A percentile compares a stretch with the other conserved stretches of the same genome.
Evolutionary conservation across 2,113 vertebrate species (phyloP).

Genomic region (Bostrychus sinensis): DNA sequence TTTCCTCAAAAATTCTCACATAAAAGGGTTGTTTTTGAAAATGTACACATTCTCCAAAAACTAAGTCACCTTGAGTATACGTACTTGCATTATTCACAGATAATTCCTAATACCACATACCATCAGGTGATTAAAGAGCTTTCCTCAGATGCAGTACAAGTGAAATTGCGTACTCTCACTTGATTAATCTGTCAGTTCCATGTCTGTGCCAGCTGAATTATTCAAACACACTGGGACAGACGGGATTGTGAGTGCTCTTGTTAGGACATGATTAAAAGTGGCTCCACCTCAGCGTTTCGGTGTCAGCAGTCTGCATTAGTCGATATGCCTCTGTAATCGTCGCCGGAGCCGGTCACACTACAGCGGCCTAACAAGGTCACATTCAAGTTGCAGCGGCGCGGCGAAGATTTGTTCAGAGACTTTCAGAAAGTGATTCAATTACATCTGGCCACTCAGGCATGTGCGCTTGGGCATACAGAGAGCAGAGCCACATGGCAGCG

Average conservation of each 20-base stretch:
- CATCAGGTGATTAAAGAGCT: too few species aligned
- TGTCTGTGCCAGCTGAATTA: constrained; percentile 58
- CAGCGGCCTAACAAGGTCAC: constrained; percentile 65
- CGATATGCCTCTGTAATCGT: constrained; percentile 40
- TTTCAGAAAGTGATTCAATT: constrained; percentile 53
- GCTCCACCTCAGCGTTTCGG: constrained; percentile 32
- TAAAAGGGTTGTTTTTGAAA: too few species aligned
- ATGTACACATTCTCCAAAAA: too few species aligned
- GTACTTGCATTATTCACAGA: too few species aligned
- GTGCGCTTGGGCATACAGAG: constrained; percentile 27
- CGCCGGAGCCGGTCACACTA: constrained; percentile 45
- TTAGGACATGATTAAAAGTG: constrained; percentile 68
- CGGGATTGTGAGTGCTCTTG: constrained; percentile 41
- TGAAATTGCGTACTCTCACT: too few species aligned
- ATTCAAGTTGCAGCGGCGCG: constrained; percentile 51
- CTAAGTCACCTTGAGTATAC: too few species aligned
- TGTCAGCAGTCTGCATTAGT: constrained; percentile 55
- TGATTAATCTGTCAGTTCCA: too few species aligned
- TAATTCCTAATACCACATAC: too few species aligned
- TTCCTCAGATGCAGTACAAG: too few species aligned
- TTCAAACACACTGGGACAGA: constrained; percentile 57
- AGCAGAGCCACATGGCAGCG: neutral
- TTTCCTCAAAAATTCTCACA: too few species aligned
- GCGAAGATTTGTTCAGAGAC: constrained; percentile 48
- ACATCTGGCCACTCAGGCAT: constrained; percentile 39